Conservation (phyloP, 2,888 invertebrate genomes). For the Apamea crenata region DNA sequence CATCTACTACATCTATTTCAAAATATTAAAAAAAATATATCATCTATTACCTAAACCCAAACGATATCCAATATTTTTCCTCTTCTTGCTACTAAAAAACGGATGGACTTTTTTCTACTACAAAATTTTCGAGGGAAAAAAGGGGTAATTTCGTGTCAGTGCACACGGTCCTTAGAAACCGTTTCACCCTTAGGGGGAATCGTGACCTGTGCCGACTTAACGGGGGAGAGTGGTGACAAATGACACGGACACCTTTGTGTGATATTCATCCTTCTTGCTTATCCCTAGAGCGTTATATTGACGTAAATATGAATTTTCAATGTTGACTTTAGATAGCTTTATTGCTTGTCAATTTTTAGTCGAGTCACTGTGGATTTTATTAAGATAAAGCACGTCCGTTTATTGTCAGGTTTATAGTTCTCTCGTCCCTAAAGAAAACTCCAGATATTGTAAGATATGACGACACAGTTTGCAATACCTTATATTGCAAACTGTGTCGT, state of each 20-base stretch:
- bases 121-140: conserved; percentile 39
- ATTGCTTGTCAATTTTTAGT: conserved; percentile 17
- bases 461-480: neutral
- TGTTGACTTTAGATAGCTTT: conserved; percentile 17
- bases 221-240: conserved; percentile 64
- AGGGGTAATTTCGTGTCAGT: conserved; percentile 60
- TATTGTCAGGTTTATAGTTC: neutral
- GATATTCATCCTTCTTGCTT: conserved; percentile 50
- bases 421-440: neutral
- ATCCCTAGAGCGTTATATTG: conserved; percentile 34
- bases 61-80: conserved; percentile 21
- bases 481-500: too few relatives aligned
- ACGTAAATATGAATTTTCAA: conserved; percentile 43
- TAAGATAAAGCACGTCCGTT: conserved; percentile 2
- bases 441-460: neutral
- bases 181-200: conserved; percentile 67
- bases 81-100: conserved; percentile 32
- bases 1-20: neutral
- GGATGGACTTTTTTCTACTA: conserved; percentile 27
- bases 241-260: conserved; percentile 65
- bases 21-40: too few relatives aligned
- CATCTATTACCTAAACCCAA: neutral
- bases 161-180: conserved; percentile 61
- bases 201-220: conserved; percentile 71
- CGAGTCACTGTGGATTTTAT: conserved; percentile 14